These are phyloP conservation scores for Australoheros scitulus DNA, from an alignment of 2,113 vertebrate species.

Conservation along the genomic window DNA sequence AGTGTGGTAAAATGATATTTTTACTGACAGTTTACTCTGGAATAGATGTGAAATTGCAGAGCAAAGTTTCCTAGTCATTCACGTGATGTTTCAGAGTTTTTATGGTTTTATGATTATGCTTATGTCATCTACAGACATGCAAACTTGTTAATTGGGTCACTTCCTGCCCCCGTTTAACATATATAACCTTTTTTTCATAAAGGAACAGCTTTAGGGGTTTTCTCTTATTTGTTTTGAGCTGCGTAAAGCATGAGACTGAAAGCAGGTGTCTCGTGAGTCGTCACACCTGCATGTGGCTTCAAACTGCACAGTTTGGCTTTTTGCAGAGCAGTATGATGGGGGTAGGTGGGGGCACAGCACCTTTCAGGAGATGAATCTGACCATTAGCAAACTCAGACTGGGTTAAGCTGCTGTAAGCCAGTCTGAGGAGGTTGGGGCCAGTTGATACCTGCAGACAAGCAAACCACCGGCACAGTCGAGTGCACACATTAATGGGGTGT, in stretches of 20 bases:
- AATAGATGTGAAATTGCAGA: no score
- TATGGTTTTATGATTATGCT: no score
- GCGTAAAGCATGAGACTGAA: neutral
- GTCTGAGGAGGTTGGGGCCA: slow-evolving; percentile 44
- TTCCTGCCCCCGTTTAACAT: neutral
- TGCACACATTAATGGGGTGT: neutral
- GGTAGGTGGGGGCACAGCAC: neutral
- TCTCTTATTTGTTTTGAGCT: neutral
- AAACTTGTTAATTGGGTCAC: neutral
- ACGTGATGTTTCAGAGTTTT: neutral
- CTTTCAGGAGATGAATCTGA: neutral
- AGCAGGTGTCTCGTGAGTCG: neutral
- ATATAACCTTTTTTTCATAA: neutral
- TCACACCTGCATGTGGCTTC: neutral
- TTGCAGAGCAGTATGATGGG: neutral
- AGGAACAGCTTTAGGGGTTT: neutral
- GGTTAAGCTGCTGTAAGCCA: neutral
- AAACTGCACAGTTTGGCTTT: neutral
- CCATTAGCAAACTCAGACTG: neutral
- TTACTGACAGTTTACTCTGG: accelerated
- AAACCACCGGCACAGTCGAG: neutral
- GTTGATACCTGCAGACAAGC: neutral
- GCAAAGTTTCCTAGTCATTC: neutral
- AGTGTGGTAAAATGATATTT: neutral
- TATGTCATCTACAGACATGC: neutral